Evolutionary conservation across 2,888 invertebrate species (phyloP), one percentile per base, ranked within the genome.

Genomic region (Drosophila stalkeri): DNA sequence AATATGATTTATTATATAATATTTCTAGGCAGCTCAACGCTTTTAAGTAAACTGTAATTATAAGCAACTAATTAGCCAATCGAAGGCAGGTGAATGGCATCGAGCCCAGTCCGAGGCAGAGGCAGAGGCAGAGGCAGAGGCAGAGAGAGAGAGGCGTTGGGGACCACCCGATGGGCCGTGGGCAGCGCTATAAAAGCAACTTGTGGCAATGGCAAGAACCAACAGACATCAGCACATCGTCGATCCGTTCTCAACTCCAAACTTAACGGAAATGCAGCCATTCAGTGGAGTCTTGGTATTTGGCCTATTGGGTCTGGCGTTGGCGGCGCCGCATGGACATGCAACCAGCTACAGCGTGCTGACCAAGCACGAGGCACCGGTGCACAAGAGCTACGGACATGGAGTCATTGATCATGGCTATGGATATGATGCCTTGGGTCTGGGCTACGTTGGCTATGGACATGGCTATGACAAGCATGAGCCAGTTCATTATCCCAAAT

Each of bases 401-500:
- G 68, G 49, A 43, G 27, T 11, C 51, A 51, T 69, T 16, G 73
- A 81, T 43, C 62, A 55, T 11, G 76, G 80, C 5, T 64, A 59
- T 27, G 74, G 65, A 41, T 39, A 78, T 51, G 72, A 46, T 16
- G 75, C 59, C 20, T 62, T 77, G 16, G 73, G 64, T 5, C 57
- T 80, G 33, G 59, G 59, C 33, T 56, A 54, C 14, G 37, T 37
- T 37, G 73, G 57, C 54, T 75, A 82, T 43, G 77, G 72, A 8
- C 72, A 94, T 57, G 87, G 74, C 18, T 69, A 86, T n/a, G 78
- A 77, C 49, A 83, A 94, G 37, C 68, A 91, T 66, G 94, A 94
- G 23, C 94, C 89, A 23, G 75, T 93, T 85, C 91, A 92, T 44
- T 90, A 94, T 80, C 94, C 94, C 43, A 93, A 93, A 82, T 94